Conservation (phyloP, 2,888 invertebrate species). For the Ctenicera cuprea region DNA sequence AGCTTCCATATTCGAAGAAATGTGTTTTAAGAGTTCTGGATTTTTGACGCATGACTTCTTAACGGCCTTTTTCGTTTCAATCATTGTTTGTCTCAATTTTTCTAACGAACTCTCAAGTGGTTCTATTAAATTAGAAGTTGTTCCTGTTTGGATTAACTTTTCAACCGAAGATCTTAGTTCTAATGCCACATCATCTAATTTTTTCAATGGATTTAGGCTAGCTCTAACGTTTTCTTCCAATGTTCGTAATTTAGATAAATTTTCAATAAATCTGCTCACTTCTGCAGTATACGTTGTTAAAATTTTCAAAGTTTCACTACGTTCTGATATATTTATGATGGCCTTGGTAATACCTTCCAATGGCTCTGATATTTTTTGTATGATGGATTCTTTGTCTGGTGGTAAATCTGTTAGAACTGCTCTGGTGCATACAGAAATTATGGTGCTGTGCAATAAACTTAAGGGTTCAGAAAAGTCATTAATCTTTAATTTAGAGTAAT, state of each 20-base stretch:
- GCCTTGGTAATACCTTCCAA: constrained; percentile 67
- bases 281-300: background rate
- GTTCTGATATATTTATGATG: constrained; percentile 63
- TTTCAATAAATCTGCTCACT: background rate
- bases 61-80: background rate
- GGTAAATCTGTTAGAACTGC: constrained; percentile 63
- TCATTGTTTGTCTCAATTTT: background rate
- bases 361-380: constrained; percentile 65
- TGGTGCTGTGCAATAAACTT: constrained; percentile 65
- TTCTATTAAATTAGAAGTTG: background rate
- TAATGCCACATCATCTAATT: background rate
- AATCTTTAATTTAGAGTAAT: constrained; percentile 55
- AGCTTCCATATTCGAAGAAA: background rate
- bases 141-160: background rate
- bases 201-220: background rate
- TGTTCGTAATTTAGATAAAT: background rate
- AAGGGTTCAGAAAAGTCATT: constrained; percentile 63
- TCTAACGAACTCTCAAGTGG: background rate
- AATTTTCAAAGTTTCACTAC: background rate
- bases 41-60: constrained; percentile 5
- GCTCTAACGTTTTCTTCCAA: background rate
- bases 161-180: background rate
- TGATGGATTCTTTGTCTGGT: constrained; percentile 62
- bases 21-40: background rate
- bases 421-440: constrained; percentile 68